Evolutionary conservation across 2,888 invertebrate genomes (phyloP).

Genomic region (Agrypnus murinus): DNA sequence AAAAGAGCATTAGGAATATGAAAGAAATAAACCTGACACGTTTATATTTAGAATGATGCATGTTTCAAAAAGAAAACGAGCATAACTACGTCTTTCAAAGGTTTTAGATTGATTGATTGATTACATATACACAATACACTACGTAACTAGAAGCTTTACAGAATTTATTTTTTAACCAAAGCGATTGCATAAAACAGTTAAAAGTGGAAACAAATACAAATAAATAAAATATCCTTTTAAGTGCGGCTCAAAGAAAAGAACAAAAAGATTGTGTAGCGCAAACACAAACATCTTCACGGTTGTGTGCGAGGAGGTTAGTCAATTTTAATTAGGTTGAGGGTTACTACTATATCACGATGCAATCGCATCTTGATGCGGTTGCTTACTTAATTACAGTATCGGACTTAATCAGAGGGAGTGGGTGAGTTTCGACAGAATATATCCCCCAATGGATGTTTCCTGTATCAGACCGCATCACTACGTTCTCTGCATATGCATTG

Average conservation of each 20-base stretch:
- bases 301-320: constrained; percentile 12
- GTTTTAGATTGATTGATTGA: constrained; percentile 15
- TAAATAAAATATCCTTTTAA: no score
- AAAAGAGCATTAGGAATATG: constrained; percentile 16
- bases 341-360: constrained; percentile 35
- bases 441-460: constrained; percentile 35
- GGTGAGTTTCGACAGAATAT: constrained; percentile 16
- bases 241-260: no score
- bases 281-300: neutral
- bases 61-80: neutral
- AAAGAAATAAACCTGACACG: neutral
- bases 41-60: constrained; percentile 12
- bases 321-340: constrained; percentile 41
- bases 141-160: neutral
- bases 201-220: no score
- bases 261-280: no score
- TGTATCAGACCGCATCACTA: constrained; percentile 42
- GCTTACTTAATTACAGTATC: constrained; percentile 48
- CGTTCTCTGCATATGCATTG: constrained; percentile 50
- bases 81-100: constrained; percentile 6
- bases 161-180: no score
- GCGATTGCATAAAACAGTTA: no score
- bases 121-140: neutral
- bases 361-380: constrained; percentile 47
- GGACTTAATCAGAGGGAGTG: constrained; percentile 49